A percentile compares a stretch with the other conserved stretches of the same genome.
phyloP scores from a whole-genome alignment of 23 tunicate species.

The Ascidia mentula region DNA sequence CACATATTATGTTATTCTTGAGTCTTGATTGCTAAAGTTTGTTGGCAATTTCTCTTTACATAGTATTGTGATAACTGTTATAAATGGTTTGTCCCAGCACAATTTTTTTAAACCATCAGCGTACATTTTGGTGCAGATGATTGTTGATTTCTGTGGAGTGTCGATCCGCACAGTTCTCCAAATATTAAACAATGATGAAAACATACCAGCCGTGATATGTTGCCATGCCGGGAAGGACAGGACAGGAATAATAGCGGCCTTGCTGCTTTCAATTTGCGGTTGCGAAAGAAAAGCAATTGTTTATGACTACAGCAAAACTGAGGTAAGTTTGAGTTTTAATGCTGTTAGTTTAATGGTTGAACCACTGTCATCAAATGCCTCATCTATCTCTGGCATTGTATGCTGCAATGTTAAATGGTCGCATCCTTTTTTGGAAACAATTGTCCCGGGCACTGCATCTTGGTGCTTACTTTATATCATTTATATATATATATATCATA shows the following conservation, averaged over 20 bases:
- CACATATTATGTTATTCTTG: too few species aligned
- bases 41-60: too few species aligned
- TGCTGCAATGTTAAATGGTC: too few species aligned
- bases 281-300: constrained; percentile 13
- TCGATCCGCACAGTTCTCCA: constrained; percentile 21
- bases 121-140: constrained; percentile 24
- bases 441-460: neutral
- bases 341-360: neutral
- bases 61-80: too few species aligned
- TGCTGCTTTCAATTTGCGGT: constrained; percentile 48
- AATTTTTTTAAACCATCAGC: too few species aligned
- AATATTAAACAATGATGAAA: constrained; percentile 13
- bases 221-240: constrained; percentile 74
- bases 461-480: neutral
- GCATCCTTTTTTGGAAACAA: too few species aligned
- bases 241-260: constrained; percentile 57
- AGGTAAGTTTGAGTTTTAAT: constrained; percentile 6
- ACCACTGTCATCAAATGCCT: too few species aligned
- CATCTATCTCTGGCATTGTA: too few species aligned
- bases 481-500: too few species aligned
- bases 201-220: constrained; percentile 38
- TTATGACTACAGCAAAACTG: constrained; percentile 21
- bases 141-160: constrained; percentile 31
- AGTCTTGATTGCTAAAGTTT: neutral
- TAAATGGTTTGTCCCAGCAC: too few species aligned